A percentile compares a stretch with the other conserved stretches of the same genome.
phyloP scores from a whole-genome alignment of 2,888 invertebrate genomes.

The Liopterus haemorrhoidalis region DNA sequence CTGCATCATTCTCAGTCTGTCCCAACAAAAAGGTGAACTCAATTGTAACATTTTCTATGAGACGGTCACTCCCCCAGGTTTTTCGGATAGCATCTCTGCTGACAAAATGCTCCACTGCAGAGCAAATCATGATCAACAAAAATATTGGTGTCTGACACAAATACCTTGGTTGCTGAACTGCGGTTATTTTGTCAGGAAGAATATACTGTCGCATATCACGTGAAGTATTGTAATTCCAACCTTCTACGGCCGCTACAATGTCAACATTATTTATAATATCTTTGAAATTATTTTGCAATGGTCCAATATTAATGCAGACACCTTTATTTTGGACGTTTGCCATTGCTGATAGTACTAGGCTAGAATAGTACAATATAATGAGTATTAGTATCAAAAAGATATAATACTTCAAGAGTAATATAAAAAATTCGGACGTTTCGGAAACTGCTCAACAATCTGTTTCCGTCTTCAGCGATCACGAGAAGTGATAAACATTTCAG shows the following conservation, averaged over 20 bases:
- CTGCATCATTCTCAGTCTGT: conserved; percentile 49
- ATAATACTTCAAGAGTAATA: too few relatives aligned
- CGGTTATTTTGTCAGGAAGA: conserved; percentile 62
- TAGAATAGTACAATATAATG: too few relatives aligned
- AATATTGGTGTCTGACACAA: conserved; percentile 52
- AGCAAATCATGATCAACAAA: conserved; percentile 69
- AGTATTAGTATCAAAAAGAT: too few relatives aligned
- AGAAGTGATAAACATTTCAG: too few relatives aligned
- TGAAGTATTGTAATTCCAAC: conserved; percentile 71
- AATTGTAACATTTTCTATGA: conserved; percentile 41
- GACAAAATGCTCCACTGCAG: conserved; percentile 62
- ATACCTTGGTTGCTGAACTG: conserved; percentile 56
- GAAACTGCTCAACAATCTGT: too few relatives aligned
- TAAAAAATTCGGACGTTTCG: too few relatives aligned
- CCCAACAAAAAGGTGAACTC: conserved; percentile 58
- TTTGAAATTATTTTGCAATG: too few relatives aligned
- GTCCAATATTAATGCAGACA: too few relatives aligned
- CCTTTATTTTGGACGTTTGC: too few relatives aligned
- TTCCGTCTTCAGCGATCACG: too few relatives aligned
- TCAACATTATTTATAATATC: too few relatives aligned
- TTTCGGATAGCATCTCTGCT: conserved; percentile 61
- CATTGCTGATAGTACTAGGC: too few relatives aligned
- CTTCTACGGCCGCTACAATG: conserved; percentile 53
- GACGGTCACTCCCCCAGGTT: conserved; percentile 57
- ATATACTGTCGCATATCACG: conserved; percentile 68